Conservation (phyloP, 1,140 invertebrate species). For the Diorhabda carinulata region DNA sequence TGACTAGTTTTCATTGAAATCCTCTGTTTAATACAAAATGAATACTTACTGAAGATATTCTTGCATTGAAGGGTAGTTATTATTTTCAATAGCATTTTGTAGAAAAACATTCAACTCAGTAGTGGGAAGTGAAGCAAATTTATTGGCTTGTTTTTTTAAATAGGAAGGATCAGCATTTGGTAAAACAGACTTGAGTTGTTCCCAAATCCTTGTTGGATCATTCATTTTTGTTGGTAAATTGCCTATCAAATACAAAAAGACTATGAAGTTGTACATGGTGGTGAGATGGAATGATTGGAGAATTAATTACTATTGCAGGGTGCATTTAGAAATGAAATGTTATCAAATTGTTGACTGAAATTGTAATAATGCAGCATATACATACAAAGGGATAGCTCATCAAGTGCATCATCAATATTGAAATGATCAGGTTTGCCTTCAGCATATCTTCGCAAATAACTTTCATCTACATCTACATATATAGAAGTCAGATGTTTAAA, state of each 20-base stretch:
- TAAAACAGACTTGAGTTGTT: conserved; percentile 42
- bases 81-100: conserved; percentile 44
- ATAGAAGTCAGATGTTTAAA: conserved; percentile 27
- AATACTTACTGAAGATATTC: conserved; percentile 47
- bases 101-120: conserved; percentile 41
- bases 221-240: background rate
- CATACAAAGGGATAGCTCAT: background rate
- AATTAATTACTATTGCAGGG: too few relatives aligned
- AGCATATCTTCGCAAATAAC: conserved; percentile 32
- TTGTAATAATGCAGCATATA: too few relatives aligned
- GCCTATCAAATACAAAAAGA: background rate
- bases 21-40: too few relatives aligned
- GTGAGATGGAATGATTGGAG: too few relatives aligned
- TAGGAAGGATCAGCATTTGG: conserved; percentile 55
- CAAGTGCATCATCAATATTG: background rate
- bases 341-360: too few relatives aligned
- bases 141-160: conserved; percentile 46
- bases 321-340: too few relatives aligned
- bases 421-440: background rate
- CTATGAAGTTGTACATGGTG: too few relatives aligned
- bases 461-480: conserved; percentile 46
- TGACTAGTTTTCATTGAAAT: too few relatives aligned
- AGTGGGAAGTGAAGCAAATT: conserved; percentile 24
- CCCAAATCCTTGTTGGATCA: conserved; percentile 44
- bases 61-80: conserved; percentile 54